Conservation (phyloP, 2,797 vertebrate species). For the Rhodeus uyekii region DNA sequence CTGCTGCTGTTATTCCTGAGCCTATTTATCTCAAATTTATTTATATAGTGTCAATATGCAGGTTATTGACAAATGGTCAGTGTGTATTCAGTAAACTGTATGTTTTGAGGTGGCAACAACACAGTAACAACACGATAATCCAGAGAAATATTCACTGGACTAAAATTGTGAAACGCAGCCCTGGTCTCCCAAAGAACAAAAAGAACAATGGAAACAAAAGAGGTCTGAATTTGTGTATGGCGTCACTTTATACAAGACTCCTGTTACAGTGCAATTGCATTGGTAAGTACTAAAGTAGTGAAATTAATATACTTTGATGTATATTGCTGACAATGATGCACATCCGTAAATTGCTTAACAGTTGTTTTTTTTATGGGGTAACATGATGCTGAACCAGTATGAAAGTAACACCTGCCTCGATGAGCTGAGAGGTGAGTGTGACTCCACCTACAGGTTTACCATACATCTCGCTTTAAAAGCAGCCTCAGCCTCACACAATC, state of each 20-base stretch:
- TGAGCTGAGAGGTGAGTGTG: background rate
- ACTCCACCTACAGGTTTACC: slow-evolving; percentile 17
- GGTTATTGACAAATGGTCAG: too few species aligned
- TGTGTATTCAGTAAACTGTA: too few species aligned
- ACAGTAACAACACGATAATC: too few species aligned
- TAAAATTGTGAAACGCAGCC: too few species aligned
- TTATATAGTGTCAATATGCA: too few species aligned
- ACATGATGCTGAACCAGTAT: background rate
- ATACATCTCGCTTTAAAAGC: slow-evolving; percentile 3
- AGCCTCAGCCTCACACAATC: slow-evolving; percentile 5
- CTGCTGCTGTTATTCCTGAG: too few species aligned
- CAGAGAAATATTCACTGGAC: too few species aligned
- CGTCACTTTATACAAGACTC: background rate
- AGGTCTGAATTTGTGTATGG: background rate
- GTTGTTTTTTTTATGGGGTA: background rate
- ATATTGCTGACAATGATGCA: too few species aligned
- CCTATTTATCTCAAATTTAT: too few species aligned
- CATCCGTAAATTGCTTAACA: too few species aligned
- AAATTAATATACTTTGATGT: background rate
- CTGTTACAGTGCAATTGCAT: background rate
- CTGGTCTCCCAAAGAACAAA: too few species aligned
- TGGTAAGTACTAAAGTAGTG: background rate
- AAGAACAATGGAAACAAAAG: background rate
- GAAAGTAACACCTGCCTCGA: background rate
- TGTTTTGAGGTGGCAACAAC: too few species aligned